Conservation (phyloP, 2,888 invertebrate species). For the Thysanoteuthis rhombus region DNA sequence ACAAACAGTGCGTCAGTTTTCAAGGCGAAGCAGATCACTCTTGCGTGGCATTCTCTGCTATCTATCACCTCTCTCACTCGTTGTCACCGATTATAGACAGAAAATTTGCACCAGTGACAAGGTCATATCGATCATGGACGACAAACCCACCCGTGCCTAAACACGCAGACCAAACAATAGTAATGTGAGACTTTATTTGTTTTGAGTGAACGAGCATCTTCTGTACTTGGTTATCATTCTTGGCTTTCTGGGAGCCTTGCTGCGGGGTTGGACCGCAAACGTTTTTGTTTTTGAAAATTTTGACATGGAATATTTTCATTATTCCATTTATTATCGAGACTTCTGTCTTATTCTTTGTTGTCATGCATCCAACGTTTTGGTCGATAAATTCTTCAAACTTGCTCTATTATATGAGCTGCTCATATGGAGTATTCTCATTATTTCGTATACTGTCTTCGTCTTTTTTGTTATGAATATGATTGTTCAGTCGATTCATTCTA, state of each 20-base stretch:
- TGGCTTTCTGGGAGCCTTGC: background rate
- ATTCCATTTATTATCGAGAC: background rate
- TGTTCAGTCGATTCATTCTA: too few species aligned
- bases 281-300: background rate
- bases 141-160: background rate
- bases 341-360: too few species aligned
- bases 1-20: background rate
- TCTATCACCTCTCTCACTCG: background rate
- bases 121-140: background rate
- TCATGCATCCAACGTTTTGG: too few species aligned
- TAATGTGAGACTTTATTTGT: background rate
- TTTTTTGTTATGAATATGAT: too few species aligned
- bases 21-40: background rate
- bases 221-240: background rate
- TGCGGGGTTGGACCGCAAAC: background rate
- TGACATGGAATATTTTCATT: too few species aligned
- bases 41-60: background rate
- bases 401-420: too few species aligned
- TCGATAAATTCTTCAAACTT: too few species aligned
- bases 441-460: too few species aligned
- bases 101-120: slow-evolving; percentile 12
- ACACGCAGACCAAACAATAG: background rate
- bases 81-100: background rate
- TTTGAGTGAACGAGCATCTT: background rate
- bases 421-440: too few species aligned